Conservation (phyloP, 1,140 invertebrate genomes). For the Planococcus citri region DNA sequence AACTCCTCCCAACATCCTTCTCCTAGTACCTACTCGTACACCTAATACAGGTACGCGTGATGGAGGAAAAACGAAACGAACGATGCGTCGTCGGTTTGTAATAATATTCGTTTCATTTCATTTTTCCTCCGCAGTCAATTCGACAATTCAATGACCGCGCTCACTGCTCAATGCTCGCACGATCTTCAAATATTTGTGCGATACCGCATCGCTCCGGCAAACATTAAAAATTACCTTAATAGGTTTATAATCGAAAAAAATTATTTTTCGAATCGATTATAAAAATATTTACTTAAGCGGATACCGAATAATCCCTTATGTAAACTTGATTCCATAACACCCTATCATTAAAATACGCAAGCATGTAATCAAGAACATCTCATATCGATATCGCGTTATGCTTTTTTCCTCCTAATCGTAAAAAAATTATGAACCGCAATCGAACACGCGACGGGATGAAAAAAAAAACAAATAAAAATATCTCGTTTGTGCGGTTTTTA, state of each 20-base stretch:
- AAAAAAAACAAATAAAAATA: conserved; percentile 16
- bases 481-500: not conserved
- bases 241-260: conserved; percentile 1
- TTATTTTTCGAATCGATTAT: conserved; percentile 16
- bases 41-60: too few relatives aligned
- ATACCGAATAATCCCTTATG: conserved; percentile 11
- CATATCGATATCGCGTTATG: not conserved
- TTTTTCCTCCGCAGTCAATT: too few relatives aligned
- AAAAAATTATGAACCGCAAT: not conserved
- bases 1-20: not conserved
- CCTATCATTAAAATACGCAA: conserved; percentile 13
- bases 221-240: conserved; percentile 4
- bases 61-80: too few relatives aligned
- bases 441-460: conserved; percentile 11
- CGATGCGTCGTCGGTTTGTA: too few relatives aligned
- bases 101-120: too few relatives aligned
- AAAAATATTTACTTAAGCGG: conserved; percentile 18
- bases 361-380: conserved; percentile 9
- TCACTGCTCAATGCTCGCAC: too few relatives aligned
- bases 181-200: too few relatives aligned
- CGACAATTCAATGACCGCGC: too few relatives aligned
- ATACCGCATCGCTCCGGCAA: not conserved
- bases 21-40: too few relatives aligned
- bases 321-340: conserved; percentile 18
- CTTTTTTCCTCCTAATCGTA: not conserved